Percentiles rank a stretch among this genome's conserved stretches.
Evolutionary conservation across 2,113 vertebrate genomes (phyloP).

Genomic region (Nyctereutes procyonoides): DNA sequence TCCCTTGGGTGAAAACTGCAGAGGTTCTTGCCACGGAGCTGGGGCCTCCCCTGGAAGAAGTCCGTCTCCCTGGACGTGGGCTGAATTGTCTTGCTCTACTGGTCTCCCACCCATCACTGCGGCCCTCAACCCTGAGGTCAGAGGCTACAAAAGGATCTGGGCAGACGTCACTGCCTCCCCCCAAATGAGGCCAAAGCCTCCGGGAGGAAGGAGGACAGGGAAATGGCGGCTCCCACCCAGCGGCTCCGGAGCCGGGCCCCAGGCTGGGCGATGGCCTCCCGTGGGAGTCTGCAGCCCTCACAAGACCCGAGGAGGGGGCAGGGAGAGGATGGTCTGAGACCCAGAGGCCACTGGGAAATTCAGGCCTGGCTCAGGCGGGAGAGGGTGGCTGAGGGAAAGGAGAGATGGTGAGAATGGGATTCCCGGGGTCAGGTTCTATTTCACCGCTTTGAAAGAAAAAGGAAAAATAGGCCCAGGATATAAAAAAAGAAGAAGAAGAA

Average conservation of each 20-base stretch:
- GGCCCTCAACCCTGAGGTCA: not conserved
- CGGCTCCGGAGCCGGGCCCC: not conserved
- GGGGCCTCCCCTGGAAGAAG: not conserved
- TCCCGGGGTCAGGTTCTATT: slow-evolving; percentile 49
- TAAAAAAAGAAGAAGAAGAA: not conserved
- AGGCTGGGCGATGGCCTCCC: not conserved
- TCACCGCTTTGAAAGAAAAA: slow-evolving; percentile 45
- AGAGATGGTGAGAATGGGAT: slow-evolving; percentile 4
- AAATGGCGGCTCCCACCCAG: not conserved
- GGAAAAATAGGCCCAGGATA: slow-evolving; percentile 48
- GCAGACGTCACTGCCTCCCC: not conserved
- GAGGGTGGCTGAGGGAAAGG: not conserved
- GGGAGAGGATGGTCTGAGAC: not conserved
- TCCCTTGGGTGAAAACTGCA: not conserved
- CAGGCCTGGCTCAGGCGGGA: not conserved
- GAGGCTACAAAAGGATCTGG: not conserved
- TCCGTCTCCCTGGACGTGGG: not conserved
- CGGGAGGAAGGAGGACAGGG: not conserved
- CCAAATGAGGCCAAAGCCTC: not conserved
- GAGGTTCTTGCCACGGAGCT: not conserved
- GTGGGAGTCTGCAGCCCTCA: not conserved
- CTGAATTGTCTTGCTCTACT: not conserved
- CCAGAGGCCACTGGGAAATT: slow-evolving; percentile 38
- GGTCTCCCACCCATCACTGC: accelerated
- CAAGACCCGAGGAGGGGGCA: not conserved